These are phyloP conservation scores for Boloria selene DNA, from an alignment of 2,888 invertebrate genomes.

Conservation along the genomic window DNA sequence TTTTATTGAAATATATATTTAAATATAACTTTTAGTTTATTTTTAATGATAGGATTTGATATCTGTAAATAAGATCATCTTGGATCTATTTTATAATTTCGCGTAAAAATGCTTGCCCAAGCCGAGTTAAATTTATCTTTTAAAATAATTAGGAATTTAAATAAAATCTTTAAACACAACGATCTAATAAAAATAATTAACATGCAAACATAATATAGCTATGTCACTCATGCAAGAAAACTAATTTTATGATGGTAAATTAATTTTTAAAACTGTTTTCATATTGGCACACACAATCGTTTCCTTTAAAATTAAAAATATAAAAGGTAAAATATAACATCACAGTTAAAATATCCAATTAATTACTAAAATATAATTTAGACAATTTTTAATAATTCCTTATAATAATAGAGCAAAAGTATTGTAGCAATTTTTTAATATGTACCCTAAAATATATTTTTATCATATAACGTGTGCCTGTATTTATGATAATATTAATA, in stretches of 20 bases:
- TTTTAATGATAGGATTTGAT: too few relatives aligned
- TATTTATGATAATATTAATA: conserved; percentile 1
- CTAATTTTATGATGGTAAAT: background rate
- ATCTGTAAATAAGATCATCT: too few relatives aligned
- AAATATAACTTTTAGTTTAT: too few relatives aligned
- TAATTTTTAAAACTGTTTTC: too few relatives aligned
- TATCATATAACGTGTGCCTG: conserved; percentile 3
- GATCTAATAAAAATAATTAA: conserved; percentile 30
- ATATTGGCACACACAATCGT: conserved; percentile 26
- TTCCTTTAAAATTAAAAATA: conserved; percentile 11
- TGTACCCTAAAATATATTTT: conserved; percentile 1
- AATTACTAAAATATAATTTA: conserved; percentile 11
- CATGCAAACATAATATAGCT: conserved; percentile 37
- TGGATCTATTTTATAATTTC: too few relatives aligned
- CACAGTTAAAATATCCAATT: conserved; percentile 45
- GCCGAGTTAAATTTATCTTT: conserved; percentile 25
- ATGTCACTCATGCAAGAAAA: conserved; percentile 20
- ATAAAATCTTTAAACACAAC: conserved; percentile 35
- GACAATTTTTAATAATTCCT: background rate
- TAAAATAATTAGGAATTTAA: conserved; percentile 24
- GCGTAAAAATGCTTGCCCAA: background rate
- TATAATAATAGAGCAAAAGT: too few relatives aligned
- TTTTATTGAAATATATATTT: too few relatives aligned
- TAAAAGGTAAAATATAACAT: conserved; percentile 46
- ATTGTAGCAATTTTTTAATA: background rate